Base-by-base conservation (phyloP, 1,140 invertebrate genomes). In the Drosophila tropicalis region DNA sequence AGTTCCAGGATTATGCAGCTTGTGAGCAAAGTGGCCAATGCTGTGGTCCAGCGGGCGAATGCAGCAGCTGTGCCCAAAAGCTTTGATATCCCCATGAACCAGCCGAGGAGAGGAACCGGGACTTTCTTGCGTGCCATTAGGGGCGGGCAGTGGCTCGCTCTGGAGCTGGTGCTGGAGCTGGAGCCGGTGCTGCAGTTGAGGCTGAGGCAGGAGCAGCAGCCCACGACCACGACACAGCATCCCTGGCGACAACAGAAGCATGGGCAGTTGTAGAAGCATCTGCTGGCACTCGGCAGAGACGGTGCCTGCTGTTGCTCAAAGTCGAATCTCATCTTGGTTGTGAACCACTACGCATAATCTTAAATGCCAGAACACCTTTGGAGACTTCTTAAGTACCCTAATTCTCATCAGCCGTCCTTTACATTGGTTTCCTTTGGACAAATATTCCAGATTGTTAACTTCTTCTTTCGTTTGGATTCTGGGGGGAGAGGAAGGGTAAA, bases 181-280 rank as follows among this genome's bases (percentile, higher is more conserved):
- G 19, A 60, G 47, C 73, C 69, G 22, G 65, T 67, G 10, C 64
- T 70, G 0, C 55, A 64, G 74, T 41, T 77, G 15, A 57, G 47
- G 22, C 76, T 81, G 67, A 69, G 40, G 22, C 76, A 84, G 67
- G 69, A 81, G 55, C 74, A 84, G 19, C 80, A 84, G 36, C 62
- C 72, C 5, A 61, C 54, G 15, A 68, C 55, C 5, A 72, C 60
- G 9, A 89, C 69, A 34, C 84, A 89, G 55, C 84, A 89, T 70
- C 84, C 84, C 17, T 89, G 81, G 0, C 73, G 81, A 40, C 84
- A 89, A 25, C 84, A 89, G 12, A 75, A 58, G 47, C 84, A 89
- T n/a, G 76, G 58, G 13, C 84, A 89, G 57, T 89, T 89, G 44
- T 84, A 89, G 40, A 71, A 81, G 56, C 84, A 89, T 54, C 60